Percentiles rank a stretch among this genome's conserved stretches.
phyloP scores from a whole-genome alignment of 2,113 vertebrate genomes.

The Gorsachius goisagi region DNA sequence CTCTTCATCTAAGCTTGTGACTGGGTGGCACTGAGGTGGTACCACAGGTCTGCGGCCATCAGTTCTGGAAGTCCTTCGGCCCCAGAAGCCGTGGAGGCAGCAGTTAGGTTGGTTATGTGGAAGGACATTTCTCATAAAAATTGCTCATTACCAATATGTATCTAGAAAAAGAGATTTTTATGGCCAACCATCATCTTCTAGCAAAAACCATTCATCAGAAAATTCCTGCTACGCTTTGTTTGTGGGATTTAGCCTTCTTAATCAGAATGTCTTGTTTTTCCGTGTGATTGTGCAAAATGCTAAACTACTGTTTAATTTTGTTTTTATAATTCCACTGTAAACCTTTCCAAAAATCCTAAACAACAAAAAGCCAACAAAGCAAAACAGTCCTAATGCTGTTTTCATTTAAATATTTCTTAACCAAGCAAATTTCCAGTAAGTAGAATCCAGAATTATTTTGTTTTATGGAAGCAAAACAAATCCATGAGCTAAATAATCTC shows the following conservation, averaged over 20 bases:
- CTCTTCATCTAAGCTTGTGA: background rate
- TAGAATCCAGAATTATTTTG: constrained; percentile 28
- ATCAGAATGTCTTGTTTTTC: background rate
- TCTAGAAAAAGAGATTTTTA: background rate
- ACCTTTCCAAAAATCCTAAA: constrained; percentile 18
- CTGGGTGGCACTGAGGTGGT: background rate
- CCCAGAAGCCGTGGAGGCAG: background rate
- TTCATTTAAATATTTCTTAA: constrained; percentile 44
- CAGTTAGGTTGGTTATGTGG: background rate
- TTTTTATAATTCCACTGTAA: constrained; percentile 20
- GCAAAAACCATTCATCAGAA: background rate
- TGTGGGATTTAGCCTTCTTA: background rate
- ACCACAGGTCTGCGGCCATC: background rate
- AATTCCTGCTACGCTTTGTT: background rate
- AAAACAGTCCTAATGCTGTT: background rate
- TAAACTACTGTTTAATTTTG: background rate
- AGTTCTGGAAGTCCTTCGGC: background rate
- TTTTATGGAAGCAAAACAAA: constrained; percentile 44
- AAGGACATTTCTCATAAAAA: background rate
- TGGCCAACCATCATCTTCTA: background rate
- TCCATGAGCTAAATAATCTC: background rate
- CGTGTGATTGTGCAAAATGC: background rate
- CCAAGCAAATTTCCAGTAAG: constrained; percentile 30
- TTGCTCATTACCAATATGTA: background rate
- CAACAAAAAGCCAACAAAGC: constrained; percentile 14